A percentile compares a stretch with the other conserved stretches of the same genome.
These are phyloP conservation scores for Caerostris extrusa DNA, from an alignment of 1,140 invertebrate genomes.

Conservation along the genomic window DNA sequence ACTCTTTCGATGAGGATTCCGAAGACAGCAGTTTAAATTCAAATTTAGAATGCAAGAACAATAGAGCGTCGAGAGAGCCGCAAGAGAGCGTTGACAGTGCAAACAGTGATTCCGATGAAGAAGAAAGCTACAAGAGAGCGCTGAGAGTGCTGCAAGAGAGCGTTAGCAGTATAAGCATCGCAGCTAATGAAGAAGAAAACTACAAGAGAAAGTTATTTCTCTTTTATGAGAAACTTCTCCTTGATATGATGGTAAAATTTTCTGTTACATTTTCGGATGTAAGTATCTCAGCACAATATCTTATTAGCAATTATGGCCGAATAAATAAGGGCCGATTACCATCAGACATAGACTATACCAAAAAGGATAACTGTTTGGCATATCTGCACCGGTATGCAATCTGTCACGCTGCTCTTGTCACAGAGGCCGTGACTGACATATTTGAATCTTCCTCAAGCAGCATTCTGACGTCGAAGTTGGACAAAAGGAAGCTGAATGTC, in stretches of 20 bases:
- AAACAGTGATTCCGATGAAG: too few relatives aligned
- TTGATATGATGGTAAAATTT: background rate
- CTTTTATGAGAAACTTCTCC: background rate
- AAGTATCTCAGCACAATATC: background rate
- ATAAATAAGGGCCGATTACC: background rate
- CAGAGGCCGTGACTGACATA: background rate
- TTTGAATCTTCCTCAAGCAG: background rate
- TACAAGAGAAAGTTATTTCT: background rate
- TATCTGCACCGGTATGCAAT: constrained; percentile 23
- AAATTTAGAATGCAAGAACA: too few relatives aligned
- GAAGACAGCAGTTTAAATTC: too few relatives aligned
- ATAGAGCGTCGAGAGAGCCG: too few relatives aligned
- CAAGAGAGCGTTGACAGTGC: too few relatives aligned
- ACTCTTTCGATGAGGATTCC: too few relatives aligned
- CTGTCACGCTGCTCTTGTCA: constrained; percentile 1
- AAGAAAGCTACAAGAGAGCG: too few relatives aligned
- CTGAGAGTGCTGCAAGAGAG: too few relatives aligned
- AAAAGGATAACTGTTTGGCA: background rate
- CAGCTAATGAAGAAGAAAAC: background rate
- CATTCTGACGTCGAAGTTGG: background rate
- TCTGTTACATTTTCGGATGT: background rate
- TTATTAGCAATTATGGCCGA: background rate
- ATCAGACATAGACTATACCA: background rate
- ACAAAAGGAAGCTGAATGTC: background rate
- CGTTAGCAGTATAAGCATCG: background rate